Base-by-base conservation (phyloP, 2,113 vertebrate species). In the Crocuta crocuta region DNA sequence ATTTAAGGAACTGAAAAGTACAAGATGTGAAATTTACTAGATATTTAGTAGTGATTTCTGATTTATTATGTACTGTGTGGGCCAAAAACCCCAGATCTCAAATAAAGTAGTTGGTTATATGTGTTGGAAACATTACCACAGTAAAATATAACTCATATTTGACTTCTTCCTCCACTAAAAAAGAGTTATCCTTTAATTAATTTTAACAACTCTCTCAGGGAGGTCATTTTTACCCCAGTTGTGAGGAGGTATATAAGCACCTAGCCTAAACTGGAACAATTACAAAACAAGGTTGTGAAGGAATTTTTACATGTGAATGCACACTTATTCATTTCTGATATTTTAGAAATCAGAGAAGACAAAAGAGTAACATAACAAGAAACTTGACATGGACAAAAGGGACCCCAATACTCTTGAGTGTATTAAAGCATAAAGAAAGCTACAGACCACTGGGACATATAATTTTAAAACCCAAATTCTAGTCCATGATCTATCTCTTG, bases 161-260 rank as follows among this genome's bases (percentile, higher is more conserved):
- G 63, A 91, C 33, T 89, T 84, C 9, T 95, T 89, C 86, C 33
- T 89, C 55, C 13, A n/a, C n/a, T 76, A 63, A 65, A 55, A 95
- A 95, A 81, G 1, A 58, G 70, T 74, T n/a, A 43, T 90, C 3
- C 0, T 61, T 97, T 96, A 79, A 89, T 97, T 82, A 91, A 92
- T 90, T 89, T 92, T 92, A 79, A 92, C 53, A 79, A 15, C 21
- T 85, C 50, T 89, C 68, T 94, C 7, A n/a, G 16, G 28, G 76
- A 92, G 58, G 66, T 70, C 16, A 26, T 87, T 95, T 95, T 91
- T 65, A 53, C 2, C 16, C 45, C 58, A 61, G 58, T 7, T 73
- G 0, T 84, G 66, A 87, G 3, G 13, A 12, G 31, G 0, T 65
- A 12, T 85, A 33, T 31, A 89, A 96, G 50, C 33, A 92, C 28